A percentile compares a stretch with the other conserved stretches of the same genome.
Evolutionary conservation across 2,888 invertebrate genomes (phyloP).

Genomic region (Falcaria lacertinaria): DNA sequence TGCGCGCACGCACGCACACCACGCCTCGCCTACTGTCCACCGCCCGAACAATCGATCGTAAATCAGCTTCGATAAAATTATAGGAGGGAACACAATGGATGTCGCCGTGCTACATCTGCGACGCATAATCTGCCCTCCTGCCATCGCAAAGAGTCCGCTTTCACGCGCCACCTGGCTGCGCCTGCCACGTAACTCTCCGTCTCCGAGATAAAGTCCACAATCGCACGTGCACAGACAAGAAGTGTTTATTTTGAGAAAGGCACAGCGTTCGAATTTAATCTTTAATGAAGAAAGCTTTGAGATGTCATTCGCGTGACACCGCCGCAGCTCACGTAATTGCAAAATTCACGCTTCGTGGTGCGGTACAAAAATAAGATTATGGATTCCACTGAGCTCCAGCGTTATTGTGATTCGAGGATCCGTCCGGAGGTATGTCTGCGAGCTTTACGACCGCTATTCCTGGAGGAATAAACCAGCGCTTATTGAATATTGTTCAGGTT

Average conservation of each 20-base stretch:
- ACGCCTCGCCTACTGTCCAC: conserved; percentile 65
- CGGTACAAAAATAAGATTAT: conserved; percentile 80
- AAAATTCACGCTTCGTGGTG: conserved; percentile 78
- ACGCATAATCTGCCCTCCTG: conserved; percentile 61
- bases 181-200: conserved; percentile 55
- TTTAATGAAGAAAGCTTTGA: conserved; percentile 38
- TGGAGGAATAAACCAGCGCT: conserved; percentile 73
- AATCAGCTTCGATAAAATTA: conserved; percentile 80
- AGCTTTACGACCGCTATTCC: conserved; percentile 75
- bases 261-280: conserved; percentile 42
- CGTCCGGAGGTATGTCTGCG: conserved; percentile 77
- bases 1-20: conserved; percentile 62
- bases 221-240: conserved; percentile 75
- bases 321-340: conserved; percentile 65
- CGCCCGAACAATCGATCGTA: conserved; percentile 78
- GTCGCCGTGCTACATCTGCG: conserved; percentile 58
- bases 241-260: conserved; percentile 74
- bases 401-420: conserved; percentile 80
- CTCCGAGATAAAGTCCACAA: conserved; percentile 75
- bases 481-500: conserved; percentile 76
- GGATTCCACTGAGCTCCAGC: conserved; percentile 77
- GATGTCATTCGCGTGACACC: conserved; percentile 45
- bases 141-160: conserved; percentile 64
- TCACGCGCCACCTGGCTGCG: conserved; percentile 55
- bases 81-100: conserved; percentile 78